Evolutionary conservation across 2,113 vertebrate genomes (phyloP).

Genomic region (Paracanthobrama guichenoti): DNA sequence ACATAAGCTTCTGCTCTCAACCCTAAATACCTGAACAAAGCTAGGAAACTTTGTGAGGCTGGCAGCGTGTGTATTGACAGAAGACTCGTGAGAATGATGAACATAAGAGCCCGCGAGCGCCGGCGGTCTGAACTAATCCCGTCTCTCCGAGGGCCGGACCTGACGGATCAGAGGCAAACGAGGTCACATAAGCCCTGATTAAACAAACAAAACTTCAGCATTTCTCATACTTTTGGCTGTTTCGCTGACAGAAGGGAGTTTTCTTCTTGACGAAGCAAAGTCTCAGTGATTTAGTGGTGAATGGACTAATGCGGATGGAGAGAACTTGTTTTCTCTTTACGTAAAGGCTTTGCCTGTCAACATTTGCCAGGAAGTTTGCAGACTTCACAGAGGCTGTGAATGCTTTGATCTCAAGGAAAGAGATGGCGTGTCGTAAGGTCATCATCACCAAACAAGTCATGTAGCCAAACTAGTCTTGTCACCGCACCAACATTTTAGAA

Average conservation of each 20-base stretch:
- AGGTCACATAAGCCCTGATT: constrained; percentile 55
- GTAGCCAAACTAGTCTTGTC: neutral
- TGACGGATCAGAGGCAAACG: constrained; percentile 57
- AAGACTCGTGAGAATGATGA: constrained; percentile 25
- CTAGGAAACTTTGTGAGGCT: neutral
- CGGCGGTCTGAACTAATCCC: constrained; percentile 53
- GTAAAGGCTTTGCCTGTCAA: neutral
- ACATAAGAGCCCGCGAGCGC: constrained; percentile 5
- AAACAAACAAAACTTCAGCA: constrained; percentile 40
- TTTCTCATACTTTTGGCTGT: constrained; percentile 32
- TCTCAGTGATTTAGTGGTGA: neutral
- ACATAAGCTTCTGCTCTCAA: constrained; percentile 45
- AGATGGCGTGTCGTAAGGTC: neutral
- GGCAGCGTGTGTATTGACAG: neutral
- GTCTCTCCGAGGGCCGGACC: constrained; percentile 22
- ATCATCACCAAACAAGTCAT: neutral
- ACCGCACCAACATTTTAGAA: too few relatives aligned
- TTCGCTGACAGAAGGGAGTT: constrained; percentile 25
- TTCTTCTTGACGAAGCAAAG: neutral
- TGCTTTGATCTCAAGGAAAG: neutral
- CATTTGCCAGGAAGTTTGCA: neutral
- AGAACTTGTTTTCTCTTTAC: constrained; percentile 5
- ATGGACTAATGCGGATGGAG: neutral
- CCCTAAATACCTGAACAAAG: constrained; percentile 45
- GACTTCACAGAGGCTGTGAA: neutral